phyloP scores from a whole-genome alignment of 2,888 invertebrate genomes.

The Synergus umbraculus region DNA sequence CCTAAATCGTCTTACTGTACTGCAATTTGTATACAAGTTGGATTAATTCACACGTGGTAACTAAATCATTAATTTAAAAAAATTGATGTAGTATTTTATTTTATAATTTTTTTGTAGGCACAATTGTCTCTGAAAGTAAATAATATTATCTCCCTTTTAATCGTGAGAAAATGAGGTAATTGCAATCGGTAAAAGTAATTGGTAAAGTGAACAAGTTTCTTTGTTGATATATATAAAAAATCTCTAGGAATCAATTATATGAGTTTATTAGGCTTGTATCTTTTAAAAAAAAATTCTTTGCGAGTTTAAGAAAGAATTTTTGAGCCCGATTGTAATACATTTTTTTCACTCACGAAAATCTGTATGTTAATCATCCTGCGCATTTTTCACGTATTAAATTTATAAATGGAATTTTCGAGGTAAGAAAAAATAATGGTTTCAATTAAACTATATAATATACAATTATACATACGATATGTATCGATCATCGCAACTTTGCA shows the following conservation, averaged over 20 bases:
- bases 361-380: neutral
- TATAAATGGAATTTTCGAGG: neutral
- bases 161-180: neutral
- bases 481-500: neutral
- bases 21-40: too few species aligned
- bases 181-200: neutral
- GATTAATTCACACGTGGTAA: too few species aligned
- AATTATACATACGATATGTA: neutral
- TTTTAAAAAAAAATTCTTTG: too few species aligned
- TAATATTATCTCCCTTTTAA: neutral
- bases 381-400: conserved; percentile 7
- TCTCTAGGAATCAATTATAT: too few species aligned
- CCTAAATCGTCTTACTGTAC: neutral
- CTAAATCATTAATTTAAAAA: too few species aligned
- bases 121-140: neutral
- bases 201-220: too few species aligned
- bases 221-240: too few species aligned
- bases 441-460: neutral
- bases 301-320: neutral
- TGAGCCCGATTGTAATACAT: neutral
- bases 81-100: neutral
- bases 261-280: neutral
- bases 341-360: neutral
- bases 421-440: neutral
- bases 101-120: neutral